Base-by-base conservation (phyloP, 2,797 vertebrate genomes). In the Coilia nasus region DNA sequence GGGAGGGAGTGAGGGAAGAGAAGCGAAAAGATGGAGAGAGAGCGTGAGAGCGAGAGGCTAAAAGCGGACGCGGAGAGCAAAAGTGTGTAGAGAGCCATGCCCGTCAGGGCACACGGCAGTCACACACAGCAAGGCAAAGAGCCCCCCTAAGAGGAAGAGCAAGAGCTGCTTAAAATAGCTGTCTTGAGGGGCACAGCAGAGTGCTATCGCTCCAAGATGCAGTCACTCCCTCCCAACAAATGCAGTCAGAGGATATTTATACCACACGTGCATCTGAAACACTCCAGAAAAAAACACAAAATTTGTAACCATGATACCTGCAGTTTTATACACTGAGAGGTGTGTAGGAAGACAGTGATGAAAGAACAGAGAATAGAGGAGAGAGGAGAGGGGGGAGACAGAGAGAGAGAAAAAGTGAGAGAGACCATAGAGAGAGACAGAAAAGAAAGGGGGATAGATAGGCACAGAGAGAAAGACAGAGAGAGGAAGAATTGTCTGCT, bases 231-330 rank as follows among this genome's bases (percentile, higher is more conserved):
- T 78, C 35, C 31, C 35, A 44, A 44, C 31, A 35, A 78, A 78
- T 44, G 71, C 4, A 78, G 71, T 25, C 71, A 21, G 71, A 78
- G 71, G 71, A 78, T 78, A 78, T 78, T 78, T 78, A 78, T 78
- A 78, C 31, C 15, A 17, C 71, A 19, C 19, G 25, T 21, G 15
- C 35, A 21, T 44, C 35, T 78, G 31, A 78, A 21, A 35, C 31
- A 35, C 71, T 44, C 35, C 35, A 2, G 17, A 31, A 78, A 44
- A 9, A 17, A 78, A 14, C 3, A 54, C 3, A 9, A 54, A 1
- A 54, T 54, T 54, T 14, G 50, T 54, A 54, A 54, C 9, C 9
- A 14, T 9, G 17, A 78, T 78, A 44, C 31, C 35, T 35, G 67
- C 19, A 35, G 31, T 71, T 71, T 7, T 78, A 11, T 78, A 78